Base-by-base conservation (phyloP, 2,797 vertebrate species). In the Merluccius polli region DNA sequence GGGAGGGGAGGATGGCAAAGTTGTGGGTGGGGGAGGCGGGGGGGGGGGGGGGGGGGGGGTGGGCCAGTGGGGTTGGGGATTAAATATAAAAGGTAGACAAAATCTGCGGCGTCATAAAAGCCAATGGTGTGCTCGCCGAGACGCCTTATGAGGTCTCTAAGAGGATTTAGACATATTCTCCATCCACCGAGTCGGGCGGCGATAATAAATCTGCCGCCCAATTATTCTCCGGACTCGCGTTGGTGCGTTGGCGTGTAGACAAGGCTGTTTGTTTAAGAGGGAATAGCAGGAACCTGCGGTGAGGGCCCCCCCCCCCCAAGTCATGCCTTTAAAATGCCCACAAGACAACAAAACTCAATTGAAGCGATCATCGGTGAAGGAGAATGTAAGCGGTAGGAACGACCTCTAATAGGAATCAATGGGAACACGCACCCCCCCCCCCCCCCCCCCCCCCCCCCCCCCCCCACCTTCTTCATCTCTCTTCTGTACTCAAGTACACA, bases 91-190 rank as follows among this genome's bases (percentile, higher is more conserved):
- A 75, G 72, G 77, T 81, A 84, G 82, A 87, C 65, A 87, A 89
- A 90, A 88, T 81, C 79, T 77, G 89, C 79, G 75, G 71, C 83
- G 87, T 87, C 86, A 90, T 94, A 89, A 94, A 93, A 93, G 87
- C 85, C 91, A 93, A 91, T 89, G 90, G 87, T 72, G 86, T 91
- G 88, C 86, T 83, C 87, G 90, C 87, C 84, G 79, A 87, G 87
- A 92, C 92, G 86, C 81, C 86, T 78, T 78, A 87, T 70, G 71
- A 88, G 86, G 89, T 90, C 81, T 84, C 79, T 77, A 82, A 77
- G 82, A 83, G 89, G 84, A 91, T 90, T 92, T 85, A 73, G 71
- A 71, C 44, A 83, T 80, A 83, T 87, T 88, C 87, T 87, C 87
- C 83, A 87, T 86, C 76, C 71, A 44, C 67, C 65, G 68, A 78